Conservation (phyloP, 2,888 invertebrate genomes). For the Eupithecia dodoneata region DNA sequence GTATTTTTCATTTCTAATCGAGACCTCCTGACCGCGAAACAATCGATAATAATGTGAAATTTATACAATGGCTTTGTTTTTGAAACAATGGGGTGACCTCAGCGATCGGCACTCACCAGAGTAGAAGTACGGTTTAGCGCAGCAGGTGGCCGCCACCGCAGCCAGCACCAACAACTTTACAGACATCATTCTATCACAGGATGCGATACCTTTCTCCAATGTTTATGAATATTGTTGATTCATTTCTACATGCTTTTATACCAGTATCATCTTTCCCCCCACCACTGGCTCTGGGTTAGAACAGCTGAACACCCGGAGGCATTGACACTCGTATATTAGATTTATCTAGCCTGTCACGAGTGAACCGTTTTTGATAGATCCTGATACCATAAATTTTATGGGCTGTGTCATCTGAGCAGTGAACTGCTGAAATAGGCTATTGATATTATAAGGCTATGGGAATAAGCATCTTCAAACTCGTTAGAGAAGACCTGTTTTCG, state of each 20-base stretch:
- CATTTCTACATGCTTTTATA: conserved; percentile 77
- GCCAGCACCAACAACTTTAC: conserved; percentile 63
- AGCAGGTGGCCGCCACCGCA: conserved; percentile 57
- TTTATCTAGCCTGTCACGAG: conserved; percentile 68
- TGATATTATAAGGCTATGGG: conserved; percentile 38
- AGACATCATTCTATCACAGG: conserved; percentile 59
- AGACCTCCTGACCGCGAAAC: conserved; percentile 32
- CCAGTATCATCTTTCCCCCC: conserved; percentile 67
- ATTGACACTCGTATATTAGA: conserved; percentile 73
- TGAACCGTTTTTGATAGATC: conserved; percentile 64
- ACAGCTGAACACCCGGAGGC: conserved; percentile 58
- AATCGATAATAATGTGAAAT: conserved; percentile 18
- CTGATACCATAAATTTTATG: conserved; percentile 63
- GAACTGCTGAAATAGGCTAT: conserved; percentile 51
- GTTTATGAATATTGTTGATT: conserved; percentile 69
- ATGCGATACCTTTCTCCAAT: conserved; percentile 66
- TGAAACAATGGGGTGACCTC: conserved; percentile 32
- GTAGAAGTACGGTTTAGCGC: conserved; percentile 66
- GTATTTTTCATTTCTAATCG: conserved; percentile 28
- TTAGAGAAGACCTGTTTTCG: conserved; percentile 23
- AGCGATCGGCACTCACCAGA: conserved; percentile 52
- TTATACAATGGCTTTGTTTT: conserved; percentile 21
- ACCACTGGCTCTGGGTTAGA: conserved; percentile 65
- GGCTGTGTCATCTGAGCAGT: conserved; percentile 49
- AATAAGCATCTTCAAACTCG: conserved; percentile 13